phyloP scores from a whole-genome alignment of 2,888 invertebrate genomes.

The Euplagia quadripunctaria region DNA sequence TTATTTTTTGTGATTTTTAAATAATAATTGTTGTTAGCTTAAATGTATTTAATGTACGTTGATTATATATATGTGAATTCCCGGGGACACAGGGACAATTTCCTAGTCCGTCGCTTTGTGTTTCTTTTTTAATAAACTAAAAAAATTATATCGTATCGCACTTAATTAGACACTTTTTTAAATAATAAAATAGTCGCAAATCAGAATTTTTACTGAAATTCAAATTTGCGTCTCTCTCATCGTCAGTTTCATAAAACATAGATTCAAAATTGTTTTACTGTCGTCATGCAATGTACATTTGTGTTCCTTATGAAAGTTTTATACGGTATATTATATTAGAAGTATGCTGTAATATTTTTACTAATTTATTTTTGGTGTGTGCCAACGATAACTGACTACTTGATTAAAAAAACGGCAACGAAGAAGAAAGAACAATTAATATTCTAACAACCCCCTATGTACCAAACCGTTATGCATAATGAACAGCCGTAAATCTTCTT shows the following conservation, averaged over 20 bases:
- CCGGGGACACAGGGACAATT: neutral
- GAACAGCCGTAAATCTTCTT: conserved; percentile 31
- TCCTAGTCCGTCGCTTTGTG: neutral
- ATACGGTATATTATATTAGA: neutral
- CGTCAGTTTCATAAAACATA: neutral
- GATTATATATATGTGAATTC: neutral
- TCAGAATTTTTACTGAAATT: neutral
- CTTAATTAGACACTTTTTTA: neutral
- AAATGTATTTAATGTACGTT: neutral
- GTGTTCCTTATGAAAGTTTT: neutral
- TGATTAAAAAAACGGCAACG: neutral
- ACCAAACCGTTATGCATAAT: conserved; percentile 30
- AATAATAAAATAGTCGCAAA: neutral
- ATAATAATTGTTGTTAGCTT: neutral
- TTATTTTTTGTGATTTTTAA: too few species aligned
- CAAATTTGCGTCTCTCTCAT: neutral
- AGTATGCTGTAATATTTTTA: neutral
- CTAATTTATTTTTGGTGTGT: neutral
- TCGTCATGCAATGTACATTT: neutral
- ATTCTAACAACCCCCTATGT: conserved; percentile 6
- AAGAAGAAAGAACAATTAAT: conserved; percentile 13
- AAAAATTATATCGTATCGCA: too few species aligned
- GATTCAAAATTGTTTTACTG: neutral
- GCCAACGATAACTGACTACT: neutral
- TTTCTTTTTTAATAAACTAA: too few species aligned